Evolutionary conservation across 2,113 vertebrate species (phyloP).

Genomic region (Oplegnathus fasciatus): DNA sequence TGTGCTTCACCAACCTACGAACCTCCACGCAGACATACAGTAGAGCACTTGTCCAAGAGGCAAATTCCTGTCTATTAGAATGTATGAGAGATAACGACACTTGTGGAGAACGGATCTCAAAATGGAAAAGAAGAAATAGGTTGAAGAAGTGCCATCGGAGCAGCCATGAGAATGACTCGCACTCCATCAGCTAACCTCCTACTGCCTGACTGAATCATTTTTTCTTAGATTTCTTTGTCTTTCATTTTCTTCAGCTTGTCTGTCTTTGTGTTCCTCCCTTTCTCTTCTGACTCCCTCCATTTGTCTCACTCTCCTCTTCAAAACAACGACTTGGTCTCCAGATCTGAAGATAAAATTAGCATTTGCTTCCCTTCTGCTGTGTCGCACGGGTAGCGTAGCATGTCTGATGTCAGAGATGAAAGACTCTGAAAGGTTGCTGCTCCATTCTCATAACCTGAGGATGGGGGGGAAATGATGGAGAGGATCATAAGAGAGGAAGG

Average conservation of each 20-base stretch:
- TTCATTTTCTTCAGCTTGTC: background rate
- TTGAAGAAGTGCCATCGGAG: background rate
- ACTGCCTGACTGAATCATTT: background rate
- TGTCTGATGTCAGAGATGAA: slow-evolving; percentile 12
- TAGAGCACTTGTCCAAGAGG: background rate
- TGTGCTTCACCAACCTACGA: too few species aligned
- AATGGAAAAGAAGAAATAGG: background rate
- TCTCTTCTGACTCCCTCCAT: background rate
- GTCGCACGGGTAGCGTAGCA: background rate
- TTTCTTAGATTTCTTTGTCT: too few species aligned
- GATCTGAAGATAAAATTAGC: background rate
- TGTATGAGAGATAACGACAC: background rate
- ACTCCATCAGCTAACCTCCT: too few species aligned
- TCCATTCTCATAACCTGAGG: background rate
- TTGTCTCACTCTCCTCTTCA: background rate
- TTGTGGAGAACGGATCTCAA: background rate
- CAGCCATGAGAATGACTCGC: background rate
- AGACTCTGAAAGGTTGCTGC: slow-evolving; percentile 8
- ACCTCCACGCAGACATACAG: background rate
- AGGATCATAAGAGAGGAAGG: background rate
- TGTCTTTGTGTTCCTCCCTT: background rate
- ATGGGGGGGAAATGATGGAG: background rate
- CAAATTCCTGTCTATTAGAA: background rate
- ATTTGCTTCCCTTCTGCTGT: background rate
- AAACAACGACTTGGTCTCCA: background rate